Base-by-base conservation (phyloP, 2,797 vertebrate genomes). In the Girardinus metallicus region DNA sequence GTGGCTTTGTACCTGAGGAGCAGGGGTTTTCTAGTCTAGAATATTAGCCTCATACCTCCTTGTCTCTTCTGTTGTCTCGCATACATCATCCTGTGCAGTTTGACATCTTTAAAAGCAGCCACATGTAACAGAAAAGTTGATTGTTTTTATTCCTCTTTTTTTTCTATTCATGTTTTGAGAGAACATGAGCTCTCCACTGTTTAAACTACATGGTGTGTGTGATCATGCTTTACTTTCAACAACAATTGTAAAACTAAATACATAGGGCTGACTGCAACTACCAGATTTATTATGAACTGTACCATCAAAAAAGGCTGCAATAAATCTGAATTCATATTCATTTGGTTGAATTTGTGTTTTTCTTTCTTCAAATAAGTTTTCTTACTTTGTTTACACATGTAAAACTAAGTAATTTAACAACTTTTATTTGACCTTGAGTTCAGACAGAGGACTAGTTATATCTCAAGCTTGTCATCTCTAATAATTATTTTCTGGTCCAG, bases 251-350 rank as follows among this genome's bases (percentile, higher is more conserved):
- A 80, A 43, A 41, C 80, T 79, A 7, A 73, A 80, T 75, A 36
- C 64, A 83, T 87, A 80, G 78, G 86, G 89, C 89, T 93, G 91
- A 93, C 90, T 90, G 83, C 81, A 68, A 85, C 36, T 71, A 82
- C 70, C 90, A 85, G 92, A 93, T 93, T 92, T 92, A 88, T 93
- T 81, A 43, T 85, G 82, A 89, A 77, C 36, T 93, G 90, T 91
- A 91, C 83, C 87, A 94, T 2, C 88, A 83, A 85, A 68, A 77
- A 86, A 43, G 75, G 75, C 82, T 86, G 79, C 21, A 95, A 95
- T 95, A 96, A 96, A 95, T 92, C 92, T 94, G 89, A 89, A 86
- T 84, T 93, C 78, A 87, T 70, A 77, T 9, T 83, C 36, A 81
- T 73, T 70, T 29, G 23, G 8, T 44, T 64, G 23, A 41, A 46